phyloP scores from a whole-genome alignment of 2,888 invertebrate genomes.

The Cenopis cana region DNA sequence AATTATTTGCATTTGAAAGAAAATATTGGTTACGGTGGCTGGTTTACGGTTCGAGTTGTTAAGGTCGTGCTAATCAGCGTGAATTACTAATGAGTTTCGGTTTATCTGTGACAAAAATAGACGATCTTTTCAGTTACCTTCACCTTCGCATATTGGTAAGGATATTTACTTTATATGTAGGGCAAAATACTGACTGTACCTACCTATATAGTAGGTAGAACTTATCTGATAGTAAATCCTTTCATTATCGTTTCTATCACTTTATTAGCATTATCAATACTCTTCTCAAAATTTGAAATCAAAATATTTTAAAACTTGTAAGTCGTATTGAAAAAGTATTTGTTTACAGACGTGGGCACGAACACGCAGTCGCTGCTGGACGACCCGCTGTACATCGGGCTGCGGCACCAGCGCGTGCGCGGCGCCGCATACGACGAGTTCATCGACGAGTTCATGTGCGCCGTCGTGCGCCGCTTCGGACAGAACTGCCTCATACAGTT shows the following conservation, averaged over 20 bases:
- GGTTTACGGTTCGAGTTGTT: not conserved
- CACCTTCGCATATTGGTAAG: not conserved
- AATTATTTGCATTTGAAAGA: slow-evolving; percentile 18
- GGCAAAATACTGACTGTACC: not conserved
- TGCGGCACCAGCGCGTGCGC: slow-evolving; percentile 92
- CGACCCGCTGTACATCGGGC: slow-evolving; percentile 98
- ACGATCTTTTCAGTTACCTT: not conserved
- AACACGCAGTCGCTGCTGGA: slow-evolving; percentile 93
- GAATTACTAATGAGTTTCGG: not conserved
- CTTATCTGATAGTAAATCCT: too few relatives aligned
- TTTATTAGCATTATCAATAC: too few relatives aligned
- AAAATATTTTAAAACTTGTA: too few relatives aligned
- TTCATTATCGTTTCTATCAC: too few relatives aligned
- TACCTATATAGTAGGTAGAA: too few relatives aligned
- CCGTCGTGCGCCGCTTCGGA: slow-evolving; percentile 93
- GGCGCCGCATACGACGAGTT: slow-evolving; percentile 96
- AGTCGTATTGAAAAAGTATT: not conserved
- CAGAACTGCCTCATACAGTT: slow-evolving; percentile 96
- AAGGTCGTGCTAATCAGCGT: slow-evolving; percentile 13
- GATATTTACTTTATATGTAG: not conserved
- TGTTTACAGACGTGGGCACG: slow-evolving; percentile 91
- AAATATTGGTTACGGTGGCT: slow-evolving; percentile 3
- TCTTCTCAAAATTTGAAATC: too few relatives aligned
- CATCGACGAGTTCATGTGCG: slow-evolving; percentile 98
- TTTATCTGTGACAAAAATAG: not conserved